Percentiles rank a stretch among this genome's conserved stretches.
Evolutionary conservation across 2,113 vertebrate species (phyloP).

Genomic region (Poeciliopsis occidentalis): DNA sequence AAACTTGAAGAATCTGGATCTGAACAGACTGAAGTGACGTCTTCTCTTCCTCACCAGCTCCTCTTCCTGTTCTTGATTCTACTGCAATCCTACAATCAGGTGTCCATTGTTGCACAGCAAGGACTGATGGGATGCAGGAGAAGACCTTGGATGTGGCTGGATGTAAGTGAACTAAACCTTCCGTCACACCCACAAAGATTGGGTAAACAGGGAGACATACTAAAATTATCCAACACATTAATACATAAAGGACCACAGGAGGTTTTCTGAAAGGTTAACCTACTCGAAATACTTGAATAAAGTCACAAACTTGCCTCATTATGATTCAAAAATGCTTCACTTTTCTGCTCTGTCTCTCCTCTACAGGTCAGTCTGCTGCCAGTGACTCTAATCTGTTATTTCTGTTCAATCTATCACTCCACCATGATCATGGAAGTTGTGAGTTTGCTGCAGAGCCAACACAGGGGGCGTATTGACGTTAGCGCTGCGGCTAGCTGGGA

Average conservation of each 20-base stretch:
- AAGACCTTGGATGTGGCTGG: conserved; percentile 74
- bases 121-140: conserved; percentile 70
- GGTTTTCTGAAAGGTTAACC: conserved; percentile 42
- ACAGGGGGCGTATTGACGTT: conserved; percentile 70
- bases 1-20: background rate
- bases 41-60: conserved; percentile 66
- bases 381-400: conserved; percentile 51
- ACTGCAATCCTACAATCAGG: conserved; percentile 71
- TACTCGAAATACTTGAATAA: conserved; percentile 22
- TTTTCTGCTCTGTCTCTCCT: conserved; percentile 5
- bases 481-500: conserved; percentile 64
- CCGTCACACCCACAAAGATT: background rate
- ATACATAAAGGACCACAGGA: conserved; percentile 29
- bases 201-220: background rate
- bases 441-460: conserved; percentile 70
- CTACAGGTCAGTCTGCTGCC: conserved; percentile 65
- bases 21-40: background rate
- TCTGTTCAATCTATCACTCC: conserved; percentile 61
- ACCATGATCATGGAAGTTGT: conserved; percentile 51
- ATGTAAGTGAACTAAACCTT: conserved; percentile 71
- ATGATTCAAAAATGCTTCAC: background rate
- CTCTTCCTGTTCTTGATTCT: conserved; percentile 77
- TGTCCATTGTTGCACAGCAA: conserved; percentile 55
- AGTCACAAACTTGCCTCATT: background rate
- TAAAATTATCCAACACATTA: background rate